Percentiles rank a stretch among this genome's conserved stretches.
Conservation (phyloP, 2,113 vertebrate species). For the rat (Rattus norvegicus) region DNA sequence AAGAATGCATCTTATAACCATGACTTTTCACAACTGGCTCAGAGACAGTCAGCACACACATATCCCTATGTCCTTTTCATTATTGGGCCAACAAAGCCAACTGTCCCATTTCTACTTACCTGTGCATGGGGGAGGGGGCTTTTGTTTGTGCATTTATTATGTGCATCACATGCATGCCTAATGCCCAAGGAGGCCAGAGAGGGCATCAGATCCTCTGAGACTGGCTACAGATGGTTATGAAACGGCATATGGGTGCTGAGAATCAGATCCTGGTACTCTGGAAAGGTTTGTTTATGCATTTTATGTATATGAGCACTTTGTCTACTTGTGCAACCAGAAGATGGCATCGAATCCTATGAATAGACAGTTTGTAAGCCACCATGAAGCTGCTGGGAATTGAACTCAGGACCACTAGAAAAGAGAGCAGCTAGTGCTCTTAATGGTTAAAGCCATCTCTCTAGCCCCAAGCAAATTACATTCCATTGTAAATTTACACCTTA, state of each 20-base stretch:
- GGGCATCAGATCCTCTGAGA: not conserved
- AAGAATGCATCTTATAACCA: constrained; percentile 66
- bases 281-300: not conserved
- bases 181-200: not conserved
- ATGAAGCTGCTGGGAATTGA: not conserved
- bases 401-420: not conserved
- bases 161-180: not conserved
- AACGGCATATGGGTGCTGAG: not conserved
- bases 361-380: not conserved
- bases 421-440: not conserved
- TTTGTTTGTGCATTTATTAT: not conserved
- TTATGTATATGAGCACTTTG: not conserved
- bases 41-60: constrained; percentile 36
- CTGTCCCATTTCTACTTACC: not conserved
- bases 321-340: not conserved
- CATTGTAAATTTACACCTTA: constrained; percentile 53
- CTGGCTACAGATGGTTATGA: not conserved
- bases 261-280: not conserved
- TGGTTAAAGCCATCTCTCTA: not conserved
- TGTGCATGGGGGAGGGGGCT: not conserved
- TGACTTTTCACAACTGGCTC: constrained; percentile 45
- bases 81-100: not conserved
- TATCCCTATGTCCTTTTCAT: not conserved
- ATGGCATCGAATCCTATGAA: not conserved
- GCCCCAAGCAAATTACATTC: constrained; percentile 35